Conservation (phyloP, 2,113 vertebrate genomes). For the Elgaria multicarinata region DNA sequence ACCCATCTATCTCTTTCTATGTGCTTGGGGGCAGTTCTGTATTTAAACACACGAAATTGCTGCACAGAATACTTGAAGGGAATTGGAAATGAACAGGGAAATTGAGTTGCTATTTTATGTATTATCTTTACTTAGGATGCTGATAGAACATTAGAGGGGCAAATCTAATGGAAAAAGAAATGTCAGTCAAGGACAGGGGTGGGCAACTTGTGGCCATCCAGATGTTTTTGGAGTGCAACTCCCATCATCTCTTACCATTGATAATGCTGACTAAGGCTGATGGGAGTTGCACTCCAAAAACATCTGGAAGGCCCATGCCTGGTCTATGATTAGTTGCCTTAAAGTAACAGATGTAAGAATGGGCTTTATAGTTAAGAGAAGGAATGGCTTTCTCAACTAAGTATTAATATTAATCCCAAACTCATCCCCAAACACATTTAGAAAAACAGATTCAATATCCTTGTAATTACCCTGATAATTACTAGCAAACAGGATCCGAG, state of each 20-base stretch:
- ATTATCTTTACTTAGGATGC: background rate
- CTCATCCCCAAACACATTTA: background rate
- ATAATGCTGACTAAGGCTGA: background rate
- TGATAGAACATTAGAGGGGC: background rate
- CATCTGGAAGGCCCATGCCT: background rate
- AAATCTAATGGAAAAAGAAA: background rate
- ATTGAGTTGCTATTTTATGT: background rate
- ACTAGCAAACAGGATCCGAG: background rate
- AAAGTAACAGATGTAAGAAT: too few relatives aligned
- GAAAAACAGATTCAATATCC: background rate
- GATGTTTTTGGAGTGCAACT: background rate
- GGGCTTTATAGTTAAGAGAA: too few relatives aligned
- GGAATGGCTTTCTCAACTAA: background rate
- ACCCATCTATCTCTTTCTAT: background rate
- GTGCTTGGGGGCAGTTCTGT: background rate
- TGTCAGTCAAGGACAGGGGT: too few relatives aligned
- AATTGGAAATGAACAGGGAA: background rate
- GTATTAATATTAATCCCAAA: background rate
- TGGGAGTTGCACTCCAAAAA: background rate
- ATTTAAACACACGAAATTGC: background rate
- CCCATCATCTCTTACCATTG: background rate
- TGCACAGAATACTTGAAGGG: background rate
- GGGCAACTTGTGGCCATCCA: too few relatives aligned
- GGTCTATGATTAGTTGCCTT: too few relatives aligned
- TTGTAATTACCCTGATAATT: constrained; percentile 1